phyloP scores from a whole-genome alignment of 2,113 vertebrate species.

The Scytalopus superciliaris region DNA sequence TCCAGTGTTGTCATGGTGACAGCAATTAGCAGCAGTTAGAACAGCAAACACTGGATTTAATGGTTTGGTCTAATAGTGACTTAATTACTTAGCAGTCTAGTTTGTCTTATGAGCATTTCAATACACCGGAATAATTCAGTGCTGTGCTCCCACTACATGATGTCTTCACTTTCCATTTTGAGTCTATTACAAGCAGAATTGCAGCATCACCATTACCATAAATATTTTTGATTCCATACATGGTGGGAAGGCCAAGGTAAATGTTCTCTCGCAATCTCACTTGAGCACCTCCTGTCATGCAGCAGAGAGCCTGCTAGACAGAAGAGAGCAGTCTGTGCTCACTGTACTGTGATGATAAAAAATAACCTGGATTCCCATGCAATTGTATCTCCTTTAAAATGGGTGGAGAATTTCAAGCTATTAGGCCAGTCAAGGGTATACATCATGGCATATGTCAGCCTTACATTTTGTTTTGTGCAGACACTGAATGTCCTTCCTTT shows the following conservation, averaged over 20 bases:
- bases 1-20: slow-evolving; percentile 65
- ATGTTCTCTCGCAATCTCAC: neutral
- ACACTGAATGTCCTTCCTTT: neutral
- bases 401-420: neutral
- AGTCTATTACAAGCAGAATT: slow-evolving; percentile 40
- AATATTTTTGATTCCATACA: neutral
- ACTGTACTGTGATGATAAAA: slow-evolving; percentile 11
- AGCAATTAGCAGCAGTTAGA: slow-evolving; percentile 69
- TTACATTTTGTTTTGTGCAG: neutral
- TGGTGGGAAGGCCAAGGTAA: slow-evolving; percentile 5
- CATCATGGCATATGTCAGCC: neutral
- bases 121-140: slow-evolving; percentile 12
- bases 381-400: neutral
- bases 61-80: slow-evolving; percentile 54
- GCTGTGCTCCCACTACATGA: neutral
- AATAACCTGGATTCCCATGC: slow-evolving; percentile 6
- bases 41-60: slow-evolving; percentile 61
- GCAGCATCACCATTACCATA: slow-evolving; percentile 27
- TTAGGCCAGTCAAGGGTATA: neutral
- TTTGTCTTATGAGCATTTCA: slow-evolving; percentile 48
- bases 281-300: neutral
- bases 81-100: slow-evolving; percentile 54
- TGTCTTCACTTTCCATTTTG: slow-evolving; percentile 2
- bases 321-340: slow-evolving; percentile 17
- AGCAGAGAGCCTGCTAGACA: slow-evolving; percentile 14